A percentile compares a stretch with the other conserved stretches of the same genome.
phyloP scores from a whole-genome alignment of 2,888 invertebrate genomes.

The Drosophila paramelanica region DNA sequence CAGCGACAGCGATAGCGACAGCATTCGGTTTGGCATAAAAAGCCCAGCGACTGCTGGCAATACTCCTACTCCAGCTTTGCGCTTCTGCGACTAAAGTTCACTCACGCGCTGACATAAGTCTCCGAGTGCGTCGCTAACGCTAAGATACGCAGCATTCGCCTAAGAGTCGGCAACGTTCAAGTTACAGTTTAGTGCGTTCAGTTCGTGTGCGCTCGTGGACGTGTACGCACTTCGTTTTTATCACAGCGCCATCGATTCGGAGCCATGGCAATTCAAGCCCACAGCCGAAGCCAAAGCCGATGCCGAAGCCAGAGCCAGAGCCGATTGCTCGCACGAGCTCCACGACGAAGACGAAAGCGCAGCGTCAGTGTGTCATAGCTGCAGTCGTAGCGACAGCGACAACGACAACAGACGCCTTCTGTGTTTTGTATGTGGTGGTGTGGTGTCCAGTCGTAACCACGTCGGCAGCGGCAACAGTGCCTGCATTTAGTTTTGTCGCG shows the following conservation, averaged over 20 bases:
- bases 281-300: slow-evolving; percentile 14
- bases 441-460: slow-evolving; percentile 54
- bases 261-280: slow-evolving; percentile 62
- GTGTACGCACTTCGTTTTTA: slow-evolving; percentile 63
- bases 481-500: slow-evolving; percentile 42
- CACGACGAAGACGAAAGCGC: slow-evolving; percentile 32
- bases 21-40: slow-evolving; percentile 79
- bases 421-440: slow-evolving; percentile 49
- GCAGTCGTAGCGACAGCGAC: slow-evolving; percentile 38
- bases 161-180: slow-evolving; percentile 37
- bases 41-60: slow-evolving; percentile 76
- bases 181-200: slow-evolving; percentile 25
- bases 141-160: slow-evolving; percentile 18
- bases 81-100: slow-evolving; percentile 73
- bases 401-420: slow-evolving; percentile 15
- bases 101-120: slow-evolving; percentile 51
- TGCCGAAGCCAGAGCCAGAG: slow-evolving; percentile 22
- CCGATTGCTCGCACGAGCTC: neutral
- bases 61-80: slow-evolving; percentile 84
- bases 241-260: slow-evolving; percentile 56
- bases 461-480: slow-evolving; percentile 44
- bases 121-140: slow-evolving; percentile 4
- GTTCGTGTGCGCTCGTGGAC: slow-evolving; percentile 75
- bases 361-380: slow-evolving; percentile 63
- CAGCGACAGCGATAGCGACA: slow-evolving; percentile 21